phyloP scores from a whole-genome alignment of 2,113 vertebrate species.

The Ellobius talpinus region DNA sequence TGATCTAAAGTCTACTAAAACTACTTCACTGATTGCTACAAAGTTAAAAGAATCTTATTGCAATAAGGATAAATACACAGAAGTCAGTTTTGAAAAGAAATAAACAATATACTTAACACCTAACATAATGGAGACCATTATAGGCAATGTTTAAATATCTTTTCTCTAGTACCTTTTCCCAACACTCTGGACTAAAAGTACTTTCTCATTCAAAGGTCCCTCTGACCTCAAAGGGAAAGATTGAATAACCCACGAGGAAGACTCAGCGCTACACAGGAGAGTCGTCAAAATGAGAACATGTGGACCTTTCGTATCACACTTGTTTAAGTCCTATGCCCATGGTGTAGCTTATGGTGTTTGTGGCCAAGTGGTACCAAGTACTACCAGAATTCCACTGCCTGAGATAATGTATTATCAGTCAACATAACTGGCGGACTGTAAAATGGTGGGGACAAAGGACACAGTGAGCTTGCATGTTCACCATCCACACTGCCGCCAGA shows the following conservation, averaged over 20 bases:
- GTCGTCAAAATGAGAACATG: background rate
- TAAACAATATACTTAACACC: background rate
- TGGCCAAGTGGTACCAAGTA: background rate
- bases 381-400: background rate
- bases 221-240: background rate
- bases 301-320: background rate
- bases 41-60: constrained; percentile 6
- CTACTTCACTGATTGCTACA: constrained; percentile 14
- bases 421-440: background rate
- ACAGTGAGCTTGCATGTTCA: background rate
- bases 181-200: background rate
- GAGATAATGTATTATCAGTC: background rate
- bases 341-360: background rate
- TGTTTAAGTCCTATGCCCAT: background rate
- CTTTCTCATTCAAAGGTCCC: background rate
- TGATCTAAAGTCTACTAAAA: constrained; percentile 24
- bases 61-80: background rate
- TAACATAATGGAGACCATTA: constrained; percentile 24
- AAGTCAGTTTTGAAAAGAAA: background rate
- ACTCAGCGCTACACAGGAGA: background rate
- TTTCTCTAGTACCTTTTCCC: background rate
- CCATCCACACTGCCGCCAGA: background rate
- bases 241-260: background rate
- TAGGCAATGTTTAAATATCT: background rate
- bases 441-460: background rate